Evolutionary conservation across 2,113 vertebrate species (phyloP), one percentile per base, ranked within the genome.

Genomic region (Nothoprocta perdicaria): DNA sequence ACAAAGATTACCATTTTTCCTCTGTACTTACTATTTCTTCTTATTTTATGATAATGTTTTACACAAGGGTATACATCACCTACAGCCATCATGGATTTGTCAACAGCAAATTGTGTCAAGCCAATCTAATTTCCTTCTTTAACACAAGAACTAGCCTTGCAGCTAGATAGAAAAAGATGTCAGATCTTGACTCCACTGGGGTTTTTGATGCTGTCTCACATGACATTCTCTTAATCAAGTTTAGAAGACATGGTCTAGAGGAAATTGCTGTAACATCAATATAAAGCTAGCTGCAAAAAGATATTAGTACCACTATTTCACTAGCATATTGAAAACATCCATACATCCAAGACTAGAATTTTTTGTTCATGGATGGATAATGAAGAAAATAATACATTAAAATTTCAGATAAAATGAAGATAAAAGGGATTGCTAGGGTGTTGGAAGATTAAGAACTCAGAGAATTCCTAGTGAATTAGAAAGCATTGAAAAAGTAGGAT

Each of bases 41-140:
- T 48, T 80, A 12, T 84, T 88, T 73, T 86, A 76, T 65, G 7
- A 9, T 58, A 50, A 29, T 69, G 67, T 62, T 85, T 67, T 85
- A 53, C 58, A 66, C 62, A 95, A 96, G 82, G 79, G 67, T 79
- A 38, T 60, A 35, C 62, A 91, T 65, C 43, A 91, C 95, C 81
- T 84, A 61, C 62, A 95, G 82, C 63, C 67, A 82, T 76, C 68
- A 69, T 7, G 14, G 38, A 65, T 76, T 65, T 82, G 46, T 86
- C 46, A 89, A 33, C 69, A 77, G 60, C 40, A 67, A 84, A 68
- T 40, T 52, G 6, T 94, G 88, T 89, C 82, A 96, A 76, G 68
- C 16, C 35, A 61, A 69, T 76, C 48, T 91, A 73, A 61, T 69
- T 68, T 48, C 52, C 19, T 69, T 27, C 9, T 16, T 48, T 87